Base-by-base conservation (phyloP, 2,797 vertebrate genomes). In the Thamnophis elegans region DNA sequence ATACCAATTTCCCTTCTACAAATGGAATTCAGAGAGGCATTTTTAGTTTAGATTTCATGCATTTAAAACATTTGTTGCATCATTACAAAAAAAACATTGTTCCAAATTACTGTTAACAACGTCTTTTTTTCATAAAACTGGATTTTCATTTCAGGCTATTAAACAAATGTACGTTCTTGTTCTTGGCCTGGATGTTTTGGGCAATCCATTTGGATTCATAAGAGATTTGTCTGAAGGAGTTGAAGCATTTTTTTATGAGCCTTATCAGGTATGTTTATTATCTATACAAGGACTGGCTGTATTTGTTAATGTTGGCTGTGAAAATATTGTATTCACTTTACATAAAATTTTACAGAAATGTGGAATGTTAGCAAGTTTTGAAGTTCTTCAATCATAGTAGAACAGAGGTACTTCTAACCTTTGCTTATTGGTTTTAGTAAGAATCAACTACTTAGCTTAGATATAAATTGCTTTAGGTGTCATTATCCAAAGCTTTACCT, bases 181-280 rank as follows among this genome's bases (percentile, higher is more conserved):
- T 95, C 98, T 99, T 96, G 99, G 99, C 73, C 98, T 99, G 96
- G 99, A 99, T 94, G 99, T 99, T 25, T 98, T 99, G 94, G 99
- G 99, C 94, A 99, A 99, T 97, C 99, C 99, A 1, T 99, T 99
- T 96, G 99, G 99, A 88, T 98, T 99, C 95, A 99, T 99, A 96
- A 97, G 99, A 96, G 99, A 99, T 91, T 98, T 99, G 94, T 99
- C 99, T 28, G 98, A 99, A 97, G 99, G 99, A 59, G 99, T 99
- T 13, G 99, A 99, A 97, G 99, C 99, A n/a, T 99, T 99, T 96
- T 99, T 99, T 96, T 99, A 99, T 97, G 99, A 99, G 96, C 99
- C 99, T 22, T 99, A 99, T 94, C 98, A 99, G 98, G 99, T 99
- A 96, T 95, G 94, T 22, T 88, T 13, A 60, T 20, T 9, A 54